Percentiles rank a stretch among this genome's conserved stretches.
Conservation (phyloP, 37 sponge, comb jelly and placozoan species). For the Crambe crambe region DNA sequence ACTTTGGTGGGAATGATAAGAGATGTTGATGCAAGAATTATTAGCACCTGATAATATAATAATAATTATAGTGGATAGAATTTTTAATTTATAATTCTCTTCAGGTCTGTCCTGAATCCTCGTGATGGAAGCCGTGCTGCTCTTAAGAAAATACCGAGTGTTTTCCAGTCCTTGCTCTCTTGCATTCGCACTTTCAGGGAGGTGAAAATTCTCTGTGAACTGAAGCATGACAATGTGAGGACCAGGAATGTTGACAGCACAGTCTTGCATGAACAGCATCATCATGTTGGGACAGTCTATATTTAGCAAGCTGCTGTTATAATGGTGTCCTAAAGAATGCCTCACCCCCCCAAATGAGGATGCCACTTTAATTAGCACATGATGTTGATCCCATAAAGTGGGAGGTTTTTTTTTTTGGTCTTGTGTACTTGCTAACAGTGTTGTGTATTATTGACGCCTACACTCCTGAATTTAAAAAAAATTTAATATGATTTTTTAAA, state of each 20-base stretch:
- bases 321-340: no score
- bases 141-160: constrained; percentile 83
- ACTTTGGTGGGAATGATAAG: no score
- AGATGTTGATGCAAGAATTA: no score
- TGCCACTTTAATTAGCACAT: no score
- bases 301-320: no score
- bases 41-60: no score
- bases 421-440: neutral
- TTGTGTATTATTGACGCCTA: neutral
- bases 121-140: constrained; percentile 70
- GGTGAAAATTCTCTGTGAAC: constrained; percentile 81
- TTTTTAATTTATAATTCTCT: no score
- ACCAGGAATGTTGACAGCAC: neutral
- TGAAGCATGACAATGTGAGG: constrained; percentile 89
- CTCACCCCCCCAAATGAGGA: no score
- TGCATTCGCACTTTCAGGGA: constrained; percentile 82
- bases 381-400: neutral
- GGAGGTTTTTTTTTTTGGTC: neutral
- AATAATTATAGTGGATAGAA: no score
- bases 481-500: neutral
- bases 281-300: no score
- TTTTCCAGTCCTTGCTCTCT: constrained; percentile 69
- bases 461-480: neutral
- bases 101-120: constrained; percentile 81
- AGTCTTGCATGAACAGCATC: neutral